Evolutionary conservation across 2,888 invertebrate genomes (phyloP).

Genomic region (Eugnorisma glareosa): DNA sequence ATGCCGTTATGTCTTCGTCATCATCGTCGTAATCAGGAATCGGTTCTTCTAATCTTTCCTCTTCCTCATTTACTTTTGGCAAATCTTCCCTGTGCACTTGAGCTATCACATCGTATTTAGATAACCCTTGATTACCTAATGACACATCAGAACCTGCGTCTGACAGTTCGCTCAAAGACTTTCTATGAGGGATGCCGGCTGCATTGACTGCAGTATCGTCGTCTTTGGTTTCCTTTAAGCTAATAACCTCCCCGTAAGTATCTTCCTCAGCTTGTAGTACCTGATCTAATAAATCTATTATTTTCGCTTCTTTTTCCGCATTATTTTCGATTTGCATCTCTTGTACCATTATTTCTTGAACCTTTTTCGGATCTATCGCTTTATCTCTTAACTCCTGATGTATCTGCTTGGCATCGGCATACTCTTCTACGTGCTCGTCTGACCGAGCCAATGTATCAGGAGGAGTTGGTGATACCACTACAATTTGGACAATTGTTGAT

Average conservation of each 20-base stretch:
- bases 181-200: slow-evolving; percentile 76
- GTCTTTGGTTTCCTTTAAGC: slow-evolving; percentile 77
- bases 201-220: slow-evolving; percentile 69
- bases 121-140: slow-evolving; percentile 84
- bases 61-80: slow-evolving; percentile 83
- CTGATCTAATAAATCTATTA: slow-evolving; percentile 87
- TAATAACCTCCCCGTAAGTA: slow-evolving; percentile 81
- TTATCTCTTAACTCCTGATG: slow-evolving; percentile 70
- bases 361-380: slow-evolving; percentile 71
- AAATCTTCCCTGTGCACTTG: slow-evolving; percentile 91
- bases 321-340: slow-evolving; percentile 82
- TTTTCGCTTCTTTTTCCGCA: slow-evolving; percentile 87
- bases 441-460: slow-evolving; percentile 77
- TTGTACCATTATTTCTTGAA: slow-evolving; percentile 79
- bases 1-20: slow-evolving; percentile 81
- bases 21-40: slow-evolving; percentile 72
- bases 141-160: slow-evolving; percentile 87
- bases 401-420: slow-evolving; percentile 62
- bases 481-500: slow-evolving; percentile 80
- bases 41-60: slow-evolving; percentile 75
- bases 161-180: slow-evolving; percentile 84
- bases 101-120: slow-evolving; percentile 90
- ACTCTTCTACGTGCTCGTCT: slow-evolving; percentile 74
- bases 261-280: slow-evolving; percentile 89
- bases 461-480: slow-evolving; percentile 85